Conservation (phyloP, 2,113 vertebrate species). For the Vidua macroura region DNA sequence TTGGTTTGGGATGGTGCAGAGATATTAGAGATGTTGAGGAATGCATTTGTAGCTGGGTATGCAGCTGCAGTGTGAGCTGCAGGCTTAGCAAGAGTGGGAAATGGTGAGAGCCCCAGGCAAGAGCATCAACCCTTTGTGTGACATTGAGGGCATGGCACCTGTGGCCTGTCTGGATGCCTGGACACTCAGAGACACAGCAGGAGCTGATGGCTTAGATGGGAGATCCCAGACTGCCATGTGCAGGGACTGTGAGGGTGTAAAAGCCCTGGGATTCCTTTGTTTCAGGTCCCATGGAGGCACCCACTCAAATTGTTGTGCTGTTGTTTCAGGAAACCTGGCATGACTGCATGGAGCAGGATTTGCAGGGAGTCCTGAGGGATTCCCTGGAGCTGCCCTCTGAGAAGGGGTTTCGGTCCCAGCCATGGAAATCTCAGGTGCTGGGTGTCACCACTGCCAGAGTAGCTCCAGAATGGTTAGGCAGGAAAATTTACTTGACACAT, state of each 20-base stretch:
- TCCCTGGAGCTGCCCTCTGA: fast-evolving
- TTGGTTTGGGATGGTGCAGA: not conserved
- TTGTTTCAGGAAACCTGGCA: not conserved
- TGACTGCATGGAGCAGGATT: not conserved
- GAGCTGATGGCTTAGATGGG: not conserved
- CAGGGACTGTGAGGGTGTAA: not conserved
- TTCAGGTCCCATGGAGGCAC: fast-evolving
- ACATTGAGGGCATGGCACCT: not conserved
- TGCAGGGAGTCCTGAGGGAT: fast-evolving
- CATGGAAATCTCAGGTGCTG: fast-evolving
- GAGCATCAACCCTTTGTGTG: fast-evolving
- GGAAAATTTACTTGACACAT: not conserved
- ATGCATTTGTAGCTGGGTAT: not conserved
- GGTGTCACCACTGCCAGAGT: not conserved
- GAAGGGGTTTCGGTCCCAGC: not conserved
- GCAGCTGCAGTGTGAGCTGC: not conserved
- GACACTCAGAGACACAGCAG: not conserved
- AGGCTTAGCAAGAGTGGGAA: not conserved
- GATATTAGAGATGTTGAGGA: not conserved
- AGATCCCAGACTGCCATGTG: not conserved
- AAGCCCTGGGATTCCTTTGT: not conserved
- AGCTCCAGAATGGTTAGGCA: not conserved
- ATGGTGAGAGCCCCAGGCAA: not conserved
- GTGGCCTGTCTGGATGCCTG: fast-evolving
- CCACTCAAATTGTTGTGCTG: not conserved